Evolutionary conservation across 2,888 invertebrate genomes (phyloP).

Genomic region (Troilus luridus): DNA sequence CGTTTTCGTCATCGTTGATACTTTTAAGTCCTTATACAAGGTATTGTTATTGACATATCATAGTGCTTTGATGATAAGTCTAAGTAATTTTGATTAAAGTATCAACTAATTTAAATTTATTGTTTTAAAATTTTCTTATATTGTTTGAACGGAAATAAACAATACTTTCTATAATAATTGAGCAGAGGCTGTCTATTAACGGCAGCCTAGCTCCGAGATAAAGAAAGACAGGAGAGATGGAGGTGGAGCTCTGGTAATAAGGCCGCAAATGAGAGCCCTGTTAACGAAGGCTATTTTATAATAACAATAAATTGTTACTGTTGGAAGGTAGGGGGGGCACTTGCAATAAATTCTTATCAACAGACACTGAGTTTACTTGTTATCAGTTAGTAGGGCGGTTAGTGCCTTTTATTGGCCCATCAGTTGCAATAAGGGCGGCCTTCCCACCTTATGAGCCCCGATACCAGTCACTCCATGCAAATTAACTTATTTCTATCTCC

Average conservation of each 20-base stretch:
- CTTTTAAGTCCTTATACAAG: too few species aligned
- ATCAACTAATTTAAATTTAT: too few species aligned
- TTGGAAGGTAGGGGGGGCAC: not conserved
- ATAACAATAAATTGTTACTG: slow-evolving; percentile 63
- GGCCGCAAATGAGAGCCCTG: slow-evolving; percentile 41
- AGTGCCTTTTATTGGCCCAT: slow-evolving; percentile 63
- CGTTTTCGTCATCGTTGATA: too few species aligned
- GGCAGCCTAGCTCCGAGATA: not conserved
- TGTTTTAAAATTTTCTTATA: not conserved
- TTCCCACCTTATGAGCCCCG: slow-evolving; percentile 56
- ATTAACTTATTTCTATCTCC: slow-evolving; percentile 61
- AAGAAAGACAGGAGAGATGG: slow-evolving; percentile 23
- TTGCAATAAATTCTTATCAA: slow-evolving; percentile 56
- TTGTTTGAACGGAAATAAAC: not conserved
- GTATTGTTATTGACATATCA: too few species aligned
- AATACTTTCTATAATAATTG: not conserved
- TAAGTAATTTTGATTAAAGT: too few species aligned
- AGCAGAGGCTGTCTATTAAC: not conserved
- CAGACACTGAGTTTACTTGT: slow-evolving; percentile 56
- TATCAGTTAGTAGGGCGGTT: slow-evolving; percentile 54
- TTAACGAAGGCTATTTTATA: slow-evolving; percentile 62
- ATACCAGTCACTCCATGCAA: slow-evolving; percentile 61
- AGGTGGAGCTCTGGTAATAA: slow-evolving; percentile 14
- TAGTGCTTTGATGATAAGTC: too few species aligned
- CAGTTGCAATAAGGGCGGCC: slow-evolving; percentile 63